Evolutionary conservation across 2,888 invertebrate species (phyloP).

Genomic region (Micoletzkya japonica): DNA sequence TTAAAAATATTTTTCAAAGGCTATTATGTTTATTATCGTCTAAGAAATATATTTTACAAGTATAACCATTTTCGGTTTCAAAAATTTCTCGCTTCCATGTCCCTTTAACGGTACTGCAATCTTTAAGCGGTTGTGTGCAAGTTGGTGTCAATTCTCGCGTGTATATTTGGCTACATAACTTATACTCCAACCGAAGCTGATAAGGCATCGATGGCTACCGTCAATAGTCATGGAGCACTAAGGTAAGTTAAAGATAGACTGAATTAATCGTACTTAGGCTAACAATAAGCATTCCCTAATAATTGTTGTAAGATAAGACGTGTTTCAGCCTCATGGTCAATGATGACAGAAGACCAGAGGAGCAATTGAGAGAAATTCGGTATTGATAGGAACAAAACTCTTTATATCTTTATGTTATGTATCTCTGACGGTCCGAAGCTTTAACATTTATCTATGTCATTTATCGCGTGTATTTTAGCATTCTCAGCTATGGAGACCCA

Average conservation of each 20-base stretch:
- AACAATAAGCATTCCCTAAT: not conserved
- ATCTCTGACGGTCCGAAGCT: constrained; percentile 8
- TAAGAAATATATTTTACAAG: not conserved
- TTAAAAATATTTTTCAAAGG: not conserved
- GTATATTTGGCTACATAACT: constrained; percentile 61
- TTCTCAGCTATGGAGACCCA: no score
- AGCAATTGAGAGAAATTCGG: constrained; percentile 10
- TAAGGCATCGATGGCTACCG: constrained; percentile 23
- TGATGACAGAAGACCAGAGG: constrained; percentile 15
- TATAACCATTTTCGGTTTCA: not conserved
- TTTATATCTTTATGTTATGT: no score
- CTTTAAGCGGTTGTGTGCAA: constrained; percentile 61
- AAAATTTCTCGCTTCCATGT: not conserved
- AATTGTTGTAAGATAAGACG: not conserved
- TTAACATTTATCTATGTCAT: not conserved
- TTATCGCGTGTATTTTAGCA: no score
- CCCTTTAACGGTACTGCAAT: no score
- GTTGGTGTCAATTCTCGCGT: constrained; percentile 58
- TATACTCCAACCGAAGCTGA: constrained; percentile 38
- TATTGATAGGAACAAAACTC: not conserved
- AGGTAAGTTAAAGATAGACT: constrained; percentile 39
- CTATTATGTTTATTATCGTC: not conserved
- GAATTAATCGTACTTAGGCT: not conserved
- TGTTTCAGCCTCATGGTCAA: constrained; percentile 22
- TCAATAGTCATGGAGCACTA: constrained; percentile 59